Base-by-base conservation (phyloP, 2,797 vertebrate species). In the Cottoperca gobio region DNA sequence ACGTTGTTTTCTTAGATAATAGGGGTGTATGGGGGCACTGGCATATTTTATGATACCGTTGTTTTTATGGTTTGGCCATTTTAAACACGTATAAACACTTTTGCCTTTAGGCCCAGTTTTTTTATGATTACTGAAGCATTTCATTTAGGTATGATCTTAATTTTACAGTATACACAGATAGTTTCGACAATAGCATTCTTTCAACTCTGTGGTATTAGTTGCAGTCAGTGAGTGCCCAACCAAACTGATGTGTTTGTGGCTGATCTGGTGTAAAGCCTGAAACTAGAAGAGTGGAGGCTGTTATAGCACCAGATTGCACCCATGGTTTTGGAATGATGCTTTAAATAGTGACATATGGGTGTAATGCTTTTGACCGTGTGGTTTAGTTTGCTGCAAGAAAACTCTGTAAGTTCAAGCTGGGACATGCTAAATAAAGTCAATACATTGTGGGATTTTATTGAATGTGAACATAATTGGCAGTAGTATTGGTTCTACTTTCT, bases 391-490 rank as follows among this genome's bases (percentile, higher is more conserved):
- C 37, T 28, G 45, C 23, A 13, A 37, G 39, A 39, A 48, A 57
- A 48, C n/a, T 48, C 24, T 21, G 46, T 14, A 21, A 50, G 14
- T 8, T 57, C 24, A 69, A 57, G 13, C 28, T 24, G 43, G 43
- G 59, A 42, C 37, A 13, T 14, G 5, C 23, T 21, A 50, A 54
- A 28, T 76, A 24, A 55, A 59, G 69, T 60, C 54, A 50, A 45
- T 64, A 40, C 46, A 66, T 26, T 53, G 67, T 49, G 48, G 0
- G 16, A 43, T 71, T 57, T 54, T 37, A 50, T 14, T 28, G 59
- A 46, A 70, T 46, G 16, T 49, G 40, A 75, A 50, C 24, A 0
- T 70, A 77, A 71, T 50, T 58, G 62, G 57, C n/a, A 13, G 59
- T 16, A 6, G 54, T 63, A 39, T 70, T 55, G 53, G 23, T 33